Evolutionary conservation across 64 coral and sea anemone genomes (phyloP).

Genomic region (Orbicella faveolata): DNA sequence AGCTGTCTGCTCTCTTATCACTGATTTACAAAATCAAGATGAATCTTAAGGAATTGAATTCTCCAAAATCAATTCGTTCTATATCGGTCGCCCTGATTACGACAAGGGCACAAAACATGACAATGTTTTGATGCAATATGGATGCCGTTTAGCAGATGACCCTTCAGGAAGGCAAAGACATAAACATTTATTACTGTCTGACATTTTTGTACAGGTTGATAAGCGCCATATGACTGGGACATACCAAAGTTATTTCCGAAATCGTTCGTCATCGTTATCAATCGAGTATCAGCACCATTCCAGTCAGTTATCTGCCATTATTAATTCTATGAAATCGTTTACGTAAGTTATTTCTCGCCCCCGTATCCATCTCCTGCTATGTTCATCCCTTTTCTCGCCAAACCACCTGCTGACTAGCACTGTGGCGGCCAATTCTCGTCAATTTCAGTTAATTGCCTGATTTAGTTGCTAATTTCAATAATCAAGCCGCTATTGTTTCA

Average conservation of each 20-base stretch:
- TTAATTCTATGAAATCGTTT: conserved; percentile 38
- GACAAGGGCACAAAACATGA: background rate
- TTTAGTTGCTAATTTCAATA: conserved; percentile 54
- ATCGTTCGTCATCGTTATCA: conserved; percentile 2
- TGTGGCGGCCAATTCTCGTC: conserved; percentile 15
- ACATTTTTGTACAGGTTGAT: conserved; percentile 1
- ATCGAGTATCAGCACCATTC: conserved; percentile 3
- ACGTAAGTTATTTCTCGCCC: conserved; percentile 5
- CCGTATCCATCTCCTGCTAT: background rate
- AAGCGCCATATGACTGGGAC: background rate
- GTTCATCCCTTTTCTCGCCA: background rate
- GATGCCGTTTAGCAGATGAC: conserved; percentile 4
- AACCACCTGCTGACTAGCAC: conserved; percentile 18
- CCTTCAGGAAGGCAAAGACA: background rate
- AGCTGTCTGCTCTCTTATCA: background rate
- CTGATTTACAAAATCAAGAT: background rate
- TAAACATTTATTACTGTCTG: conserved; percentile 3
- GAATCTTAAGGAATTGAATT: background rate
- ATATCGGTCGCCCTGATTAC: conserved; percentile 2
- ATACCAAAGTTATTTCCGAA: background rate
- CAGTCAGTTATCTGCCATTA: background rate
- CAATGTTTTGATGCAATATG: conserved; percentile 22
- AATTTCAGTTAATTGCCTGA: conserved; percentile 51
- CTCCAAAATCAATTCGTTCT: background rate
- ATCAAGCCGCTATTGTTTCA: conserved; percentile 56